Percentiles rank a stretch among this genome's conserved stretches.
Conservation (phyloP, 2,888 invertebrate species). For the Pristionchus japonicus region DNA sequence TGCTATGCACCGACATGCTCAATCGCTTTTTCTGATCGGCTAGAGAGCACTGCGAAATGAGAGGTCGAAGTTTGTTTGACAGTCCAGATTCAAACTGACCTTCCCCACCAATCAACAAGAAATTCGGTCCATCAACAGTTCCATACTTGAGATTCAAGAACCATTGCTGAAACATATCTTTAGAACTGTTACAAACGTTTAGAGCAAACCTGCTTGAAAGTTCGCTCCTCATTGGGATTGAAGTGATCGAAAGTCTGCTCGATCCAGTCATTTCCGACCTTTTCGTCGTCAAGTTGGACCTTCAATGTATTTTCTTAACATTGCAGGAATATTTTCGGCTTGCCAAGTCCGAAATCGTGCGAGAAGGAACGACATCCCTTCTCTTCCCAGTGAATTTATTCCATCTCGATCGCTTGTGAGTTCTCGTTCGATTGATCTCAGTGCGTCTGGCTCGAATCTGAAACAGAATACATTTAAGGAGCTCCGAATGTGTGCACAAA, state of each 20-base stretch:
- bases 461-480: background rate
- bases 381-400: background rate
- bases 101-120: constrained; percentile 95
- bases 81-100: constrained; percentile 79
- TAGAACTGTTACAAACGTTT: background rate
- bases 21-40: no score
- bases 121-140: constrained; percentile 83
- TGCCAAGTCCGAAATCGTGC: background rate
- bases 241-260: constrained; percentile 57
- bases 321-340: background rate
- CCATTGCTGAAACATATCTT: background rate
- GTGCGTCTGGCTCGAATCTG: background rate
- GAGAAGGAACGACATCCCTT: background rate
- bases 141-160: constrained; percentile 24
- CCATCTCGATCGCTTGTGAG: background rate
- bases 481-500: background rate
- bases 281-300: background rate
- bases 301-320: background rate
- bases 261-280: constrained; percentile 35
- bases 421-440: background rate
- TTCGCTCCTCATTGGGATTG: constrained; percentile 52
- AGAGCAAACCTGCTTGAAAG: constrained; percentile 54
- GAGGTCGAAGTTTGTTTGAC: no score
- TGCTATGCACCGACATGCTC: no score
- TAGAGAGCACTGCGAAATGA: no score